Base-by-base conservation (phyloP, 2,888 invertebrate species). In the Pycnomerus fuliginosus region DNA sequence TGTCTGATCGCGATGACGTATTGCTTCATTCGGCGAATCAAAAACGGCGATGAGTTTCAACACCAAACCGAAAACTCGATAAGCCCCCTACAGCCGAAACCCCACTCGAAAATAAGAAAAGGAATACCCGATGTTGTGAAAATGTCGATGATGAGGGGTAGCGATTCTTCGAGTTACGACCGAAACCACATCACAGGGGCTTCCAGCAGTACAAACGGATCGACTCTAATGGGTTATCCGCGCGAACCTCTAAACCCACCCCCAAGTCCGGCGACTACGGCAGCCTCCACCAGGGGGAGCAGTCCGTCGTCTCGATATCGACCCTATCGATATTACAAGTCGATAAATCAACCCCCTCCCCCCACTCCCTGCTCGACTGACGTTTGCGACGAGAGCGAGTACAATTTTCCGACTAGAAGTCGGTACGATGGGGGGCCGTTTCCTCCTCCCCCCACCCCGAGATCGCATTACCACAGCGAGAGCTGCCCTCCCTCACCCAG, bases 361-460 rank as follows among this genome's bases (percentile, higher is more conserved):
- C 94, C 94, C 7, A 95, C 95, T 13, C 95, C 95, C 0, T 95
- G 93, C 66, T 91, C 91, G 54, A 94, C 95, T 20, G 95, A 95
- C 58, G 90, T 94, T 53, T 94, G 92, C 62, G 90, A 92, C 69
- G 91, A 91, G 70, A 89, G 89, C 14, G 91, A 91, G 62, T 84
- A 83, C 42, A 84, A 83, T 65, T 84, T 83, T 59, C 80, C 82
- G 7, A 74, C 77, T 24, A 53, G 84, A 47, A 76, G 79, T 55
- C 77, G 79, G 50, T 82, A 82, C 57, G 80, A 82, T 59, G 79
- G 77, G 20, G 85, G 85, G 52, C 83, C 85, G 11, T 83, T 83
- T 71, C 87, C 87, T 53, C 88, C 82, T 44, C 89, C 84, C 44
- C 89, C 83, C 33, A 90, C 84, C 1, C 87, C 87, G 1, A 74